A percentile compares a stretch with the other conserved stretches of the same genome.
phyloP scores from a whole-genome alignment of 1,140 invertebrate genomes.

The Nasonia vitripennis region DNA sequence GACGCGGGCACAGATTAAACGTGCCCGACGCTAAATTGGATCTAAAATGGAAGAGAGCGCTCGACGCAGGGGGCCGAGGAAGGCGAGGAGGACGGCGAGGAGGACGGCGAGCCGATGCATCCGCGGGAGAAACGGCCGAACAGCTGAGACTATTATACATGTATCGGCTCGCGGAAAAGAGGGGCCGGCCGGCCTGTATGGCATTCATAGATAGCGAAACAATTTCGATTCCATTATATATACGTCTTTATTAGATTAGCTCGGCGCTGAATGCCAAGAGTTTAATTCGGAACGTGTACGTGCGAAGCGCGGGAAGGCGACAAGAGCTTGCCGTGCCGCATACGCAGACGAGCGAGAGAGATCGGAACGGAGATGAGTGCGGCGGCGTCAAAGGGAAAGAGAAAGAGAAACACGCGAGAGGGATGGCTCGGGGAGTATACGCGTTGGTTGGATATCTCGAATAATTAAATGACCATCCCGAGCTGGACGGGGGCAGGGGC shows the following conservation, averaged over 20 bases:
- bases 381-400: slow-evolving; percentile 5
- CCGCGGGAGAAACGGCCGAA: no score
- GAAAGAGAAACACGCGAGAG: slow-evolving; percentile 44
- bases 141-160: no score
- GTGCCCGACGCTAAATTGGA: not conserved
- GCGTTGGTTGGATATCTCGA: slow-evolving; percentile 69
- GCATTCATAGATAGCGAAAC: slow-evolving; percentile 74
- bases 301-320: slow-evolving; percentile 22
- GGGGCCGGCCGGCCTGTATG: slow-evolving; percentile 53
- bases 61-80: no score
- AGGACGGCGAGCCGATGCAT: not conserved
- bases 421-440: slow-evolving; percentile 48
- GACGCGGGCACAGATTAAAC: not conserved
- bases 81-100: slow-evolving; percentile 18
- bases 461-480: slow-evolving; percentile 75
- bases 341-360: slow-evolving; percentile 42
- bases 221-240: slow-evolving; percentile 74
- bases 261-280: slow-evolving; percentile 41
- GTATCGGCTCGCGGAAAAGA: no score
- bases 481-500: slow-evolving; percentile 61
- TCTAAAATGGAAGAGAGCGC: slow-evolving; percentile 26
- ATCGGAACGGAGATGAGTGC: slow-evolving; percentile 44
- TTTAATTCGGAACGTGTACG: not conserved
- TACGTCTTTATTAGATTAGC: slow-evolving; percentile 74
- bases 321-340: not conserved